Evolutionary conservation across 2,888 invertebrate genomes (phyloP).

Genomic region (Antitype chi): DNA sequence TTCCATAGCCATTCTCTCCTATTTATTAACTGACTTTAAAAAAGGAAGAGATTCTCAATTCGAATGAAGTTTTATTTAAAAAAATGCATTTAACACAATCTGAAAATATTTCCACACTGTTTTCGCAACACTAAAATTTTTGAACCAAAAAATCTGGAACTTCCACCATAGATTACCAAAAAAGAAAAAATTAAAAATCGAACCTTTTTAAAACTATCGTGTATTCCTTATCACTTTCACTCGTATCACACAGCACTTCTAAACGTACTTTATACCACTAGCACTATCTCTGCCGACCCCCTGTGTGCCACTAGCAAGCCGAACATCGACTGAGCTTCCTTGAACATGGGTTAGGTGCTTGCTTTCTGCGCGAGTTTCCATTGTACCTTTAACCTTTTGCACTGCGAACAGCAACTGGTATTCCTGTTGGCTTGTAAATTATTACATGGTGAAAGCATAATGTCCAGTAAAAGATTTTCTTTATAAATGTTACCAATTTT

Average conservation of each 20-base stretch:
- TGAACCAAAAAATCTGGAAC: not conserved
- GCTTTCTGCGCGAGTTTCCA: slow-evolving; percentile 75
- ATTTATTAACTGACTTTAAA: too few relatives aligned
- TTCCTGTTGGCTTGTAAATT: not conserved
- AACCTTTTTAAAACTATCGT: slow-evolving; percentile 25
- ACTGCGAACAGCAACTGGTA: not conserved
- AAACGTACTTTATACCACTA: slow-evolving; percentile 1
- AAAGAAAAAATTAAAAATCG: not conserved
- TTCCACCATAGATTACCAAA: not conserved
- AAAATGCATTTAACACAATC: too few relatives aligned
- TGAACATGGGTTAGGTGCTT: slow-evolving; percentile 66
- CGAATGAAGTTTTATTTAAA: too few relatives aligned
- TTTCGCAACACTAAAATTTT: not conserved
- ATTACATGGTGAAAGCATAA: not conserved
- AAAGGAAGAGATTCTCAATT: too few relatives aligned
- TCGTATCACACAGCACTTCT: slow-evolving; percentile 30
- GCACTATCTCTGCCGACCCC: slow-evolving; percentile 27
- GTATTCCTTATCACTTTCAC: not conserved
- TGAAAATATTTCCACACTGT: not conserved
- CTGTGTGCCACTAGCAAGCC: slow-evolving; percentile 71
- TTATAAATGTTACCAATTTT: not conserved
- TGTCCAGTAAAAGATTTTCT: not conserved
- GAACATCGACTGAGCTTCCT: slow-evolving; percentile 76
- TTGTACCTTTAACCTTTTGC: slow-evolving; percentile 36
- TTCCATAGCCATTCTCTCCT: not conserved